Evolutionary conservation across 2,888 invertebrate species (phyloP), one percentile per base, ranked within the genome.

Genomic region (Watsonalla binaria): DNA sequence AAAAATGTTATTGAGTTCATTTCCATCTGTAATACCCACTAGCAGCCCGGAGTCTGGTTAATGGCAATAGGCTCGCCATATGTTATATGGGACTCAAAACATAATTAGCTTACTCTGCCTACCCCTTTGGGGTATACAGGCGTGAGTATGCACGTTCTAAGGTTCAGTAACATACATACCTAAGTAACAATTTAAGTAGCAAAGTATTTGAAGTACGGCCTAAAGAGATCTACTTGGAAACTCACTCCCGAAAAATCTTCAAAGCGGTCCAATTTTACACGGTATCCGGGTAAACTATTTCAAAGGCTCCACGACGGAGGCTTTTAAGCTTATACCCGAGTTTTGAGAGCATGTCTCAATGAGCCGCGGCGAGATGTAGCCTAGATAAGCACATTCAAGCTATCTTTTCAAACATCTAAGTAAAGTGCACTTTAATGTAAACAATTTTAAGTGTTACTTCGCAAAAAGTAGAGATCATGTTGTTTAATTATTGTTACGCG

Each of bases 361-460:
- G 66, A 71, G 53, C 55, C 57, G 63, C 60, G 57, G 65, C 55
- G 72, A 81, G 78, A 77, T 80, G 76, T 72, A 80, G 74, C 82
- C 80, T 68, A 81, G 80, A 80, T 80, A 78, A 73, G 57, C 59
- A 61, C 63, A 63, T 66, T 47, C 42, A 51, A n/a, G 42, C 51
- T 42, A 51, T 51, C 51, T 54, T 54, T 47, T 45, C 37, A 15
- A 6, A 37, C 39, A 33, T 24, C 14, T 51, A 51, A 51, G 45
- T 51, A 37, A 34, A 13, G 34, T 34, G 5, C 6, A 7, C 6
- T 13, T n/a, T 48, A 5, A 6, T 42, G 11, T 11, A 42, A 42
- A 42, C 42, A 42, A 42, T 42, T 42, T 42, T 11, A 11, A 42
- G 42, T 42, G 6, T 42, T 11, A 11, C 2, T 42, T 42, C 11